Base-by-base conservation (phyloP, 2,797 vertebrate genomes). In the Calcarius lapponicus region DNA sequence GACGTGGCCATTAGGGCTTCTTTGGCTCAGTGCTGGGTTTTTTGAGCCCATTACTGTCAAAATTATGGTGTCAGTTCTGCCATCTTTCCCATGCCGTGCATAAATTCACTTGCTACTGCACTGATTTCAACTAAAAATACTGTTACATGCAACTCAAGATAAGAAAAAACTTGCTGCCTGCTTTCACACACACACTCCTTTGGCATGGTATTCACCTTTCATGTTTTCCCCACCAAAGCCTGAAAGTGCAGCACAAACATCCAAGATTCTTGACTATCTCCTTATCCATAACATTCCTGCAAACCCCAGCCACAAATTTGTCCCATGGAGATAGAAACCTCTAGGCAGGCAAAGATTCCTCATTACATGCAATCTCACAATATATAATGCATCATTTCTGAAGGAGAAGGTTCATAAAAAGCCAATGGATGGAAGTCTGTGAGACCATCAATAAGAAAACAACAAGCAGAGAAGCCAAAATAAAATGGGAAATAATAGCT, bases 401-500 rank as follows among this genome's bases (percentile, higher is more conserved):
- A 95, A 80, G 31, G 31, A 74, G n/a, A 60, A 66, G n/a, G 70
- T 72, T 83, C 80, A 60, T 81, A 84, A 86, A 88, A 93, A 93
- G 40, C n/a, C 74, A 89, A 32, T 50, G 58, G 57, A 62, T 5
- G 62, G 58, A 76, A 93, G 47, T 62, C 82, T 80, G 58, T 29
- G 80, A 81, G 57, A 83, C 42, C 18, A 73, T 53, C 74, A 84
- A 14, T 74, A 91, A 71, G 50, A 92, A 96, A 91, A 84, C 66
- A 93, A 75, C 50, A 85, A 85, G 38, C 74, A 65, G 67, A 92
- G 53, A 91, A 86, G 48, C 42, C 61, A 82, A 69, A 83, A 85
- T 11, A 92, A 96, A 93, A 86, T 8, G 24, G 20, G 17, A 54
- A 92, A 75, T 60, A 93, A 64, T 6, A 69, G 53, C 47, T 28